Conservation (phyloP, 2,888 invertebrate genomes). For the Muschampia plurimacula region DNA sequence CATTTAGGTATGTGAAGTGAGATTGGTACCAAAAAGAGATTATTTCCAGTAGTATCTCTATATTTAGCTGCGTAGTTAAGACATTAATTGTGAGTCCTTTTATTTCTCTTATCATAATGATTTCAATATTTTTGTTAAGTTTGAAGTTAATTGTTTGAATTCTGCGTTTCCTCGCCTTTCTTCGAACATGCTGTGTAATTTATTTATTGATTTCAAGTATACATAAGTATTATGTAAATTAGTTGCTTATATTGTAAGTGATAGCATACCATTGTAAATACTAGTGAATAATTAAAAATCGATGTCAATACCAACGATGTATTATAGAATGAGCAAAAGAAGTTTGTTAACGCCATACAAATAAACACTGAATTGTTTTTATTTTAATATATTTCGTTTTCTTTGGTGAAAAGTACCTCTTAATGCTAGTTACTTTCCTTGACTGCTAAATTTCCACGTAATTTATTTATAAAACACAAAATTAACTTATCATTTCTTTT, state of each 20-base stretch:
- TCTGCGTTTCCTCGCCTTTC: constrained; percentile 52
- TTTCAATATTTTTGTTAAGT: constrained; percentile 62
- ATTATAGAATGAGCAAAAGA: constrained; percentile 67
- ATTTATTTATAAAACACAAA: too few species aligned
- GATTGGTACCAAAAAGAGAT: constrained; percentile 85
- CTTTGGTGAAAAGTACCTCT: constrained; percentile 37
- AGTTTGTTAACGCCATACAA: constrained; percentile 82
- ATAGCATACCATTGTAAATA: constrained; percentile 73
- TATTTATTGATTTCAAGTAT: constrained; percentile 74
- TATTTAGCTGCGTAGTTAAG: constrained; percentile 66
- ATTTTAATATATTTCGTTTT: constrained; percentile 67
- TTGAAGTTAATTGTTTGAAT: constrained; percentile 60
- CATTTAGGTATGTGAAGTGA: constrained; percentile 74
- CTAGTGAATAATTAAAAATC: constrained; percentile 71
- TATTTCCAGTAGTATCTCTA: constrained; percentile 71
- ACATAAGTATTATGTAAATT: constrained; percentile 65
- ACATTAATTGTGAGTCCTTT: constrained; percentile 50
- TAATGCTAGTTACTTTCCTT: not conserved
- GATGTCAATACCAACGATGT: constrained; percentile 83
- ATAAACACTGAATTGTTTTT: constrained; percentile 82
- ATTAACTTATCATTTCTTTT: too few species aligned
- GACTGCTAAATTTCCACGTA: not conserved
- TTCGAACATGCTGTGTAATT: constrained; percentile 64
- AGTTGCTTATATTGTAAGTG: constrained; percentile 69
- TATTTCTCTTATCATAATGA: constrained; percentile 52